Evolutionary conservation across 1,140 invertebrate species (phyloP), one percentile per base, ranked within the genome.

Genomic region (Himalopsyche phryganea): DNA sequence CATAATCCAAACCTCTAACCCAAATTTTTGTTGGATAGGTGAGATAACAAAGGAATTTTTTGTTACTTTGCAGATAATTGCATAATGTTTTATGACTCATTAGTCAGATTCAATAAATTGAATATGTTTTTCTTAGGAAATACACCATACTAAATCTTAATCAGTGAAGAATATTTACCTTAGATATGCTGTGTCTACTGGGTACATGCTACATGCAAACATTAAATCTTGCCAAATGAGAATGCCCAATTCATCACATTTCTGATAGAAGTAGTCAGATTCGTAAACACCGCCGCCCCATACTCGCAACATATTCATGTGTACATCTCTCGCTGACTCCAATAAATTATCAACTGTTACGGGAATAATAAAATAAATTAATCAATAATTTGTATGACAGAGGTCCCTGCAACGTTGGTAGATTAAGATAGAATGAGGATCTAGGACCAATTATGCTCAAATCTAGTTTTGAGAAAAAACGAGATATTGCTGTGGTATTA

Each of bases 261-360:
- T 71, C 48, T 91, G 80, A 70, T 98, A 99, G 71, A 98, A 98
- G 20, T 84, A 80, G 61, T 98, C 92, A 0, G 85, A 85, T 71
- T 98, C 96, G 68, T 98, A 99, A 1, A 94, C 77, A 41, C 97
- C 97, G 33, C 97, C 97, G 15, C 97, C 97, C 97, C 97, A 99
- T 0, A 99, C 90, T 13, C 97, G 79, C 0, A 99, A 71, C 84
- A 94, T 92, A 69, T 97, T 96, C 88, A 96, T 95, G 67, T 98
- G 82, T 0, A 88, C 85, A 33, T 89, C 82, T 61, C 83, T 84
- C 0, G 87, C 86, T 0, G 91, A 87, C 20, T 73, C 62, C 1
- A 99, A 68, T 1, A 98, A 73, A 50, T 83, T 66, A 15, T 69
- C 67, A 52, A 81, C 80, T 80, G 44, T 42, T 28, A 42, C 6